phyloP scores from a whole-genome alignment of 2,888 invertebrate genomes.

The Leptinotarsa tumamoca region DNA sequence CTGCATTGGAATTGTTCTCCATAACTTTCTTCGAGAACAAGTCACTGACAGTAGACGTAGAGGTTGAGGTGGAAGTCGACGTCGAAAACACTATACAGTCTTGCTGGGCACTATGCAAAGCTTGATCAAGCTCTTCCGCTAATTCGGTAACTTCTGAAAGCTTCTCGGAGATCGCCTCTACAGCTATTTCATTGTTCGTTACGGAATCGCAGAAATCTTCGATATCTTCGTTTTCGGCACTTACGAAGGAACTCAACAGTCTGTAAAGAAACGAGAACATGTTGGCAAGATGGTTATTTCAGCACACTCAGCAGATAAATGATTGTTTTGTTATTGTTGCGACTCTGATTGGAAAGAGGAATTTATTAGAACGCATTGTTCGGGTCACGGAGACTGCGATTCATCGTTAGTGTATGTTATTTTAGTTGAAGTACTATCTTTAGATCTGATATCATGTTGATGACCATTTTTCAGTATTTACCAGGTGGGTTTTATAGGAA shows the following conservation, averaged over 20 bases:
- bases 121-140: conserved; percentile 76
- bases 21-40: conserved; percentile 43
- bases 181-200: conserved; percentile 71
- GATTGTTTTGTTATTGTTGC: not conserved
- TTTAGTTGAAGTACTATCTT: too few relatives aligned
- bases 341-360: too few relatives aligned
- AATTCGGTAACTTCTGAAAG: conserved; percentile 75
- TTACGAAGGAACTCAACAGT: conserved; percentile 40
- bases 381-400: too few relatives aligned
- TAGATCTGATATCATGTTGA: too few relatives aligned
- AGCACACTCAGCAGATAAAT: not conserved
- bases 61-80: conserved; percentile 52
- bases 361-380: too few relatives aligned
- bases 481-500: too few relatives aligned
- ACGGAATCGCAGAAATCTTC: conserved; percentile 50
- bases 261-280: conserved; percentile 33
- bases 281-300: not conserved
- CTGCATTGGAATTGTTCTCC: conserved; percentile 44
- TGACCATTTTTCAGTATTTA: too few relatives aligned
- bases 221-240: conserved; percentile 44
- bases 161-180: conserved; percentile 76
- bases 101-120: conserved; percentile 69
- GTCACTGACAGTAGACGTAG: conserved; percentile 15
- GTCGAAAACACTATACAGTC: conserved; percentile 59
- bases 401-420: too few relatives aligned